These are phyloP conservation scores for Adela reaumurella DNA, from an alignment of 2,888 invertebrate species.

Conservation along the genomic window DNA sequence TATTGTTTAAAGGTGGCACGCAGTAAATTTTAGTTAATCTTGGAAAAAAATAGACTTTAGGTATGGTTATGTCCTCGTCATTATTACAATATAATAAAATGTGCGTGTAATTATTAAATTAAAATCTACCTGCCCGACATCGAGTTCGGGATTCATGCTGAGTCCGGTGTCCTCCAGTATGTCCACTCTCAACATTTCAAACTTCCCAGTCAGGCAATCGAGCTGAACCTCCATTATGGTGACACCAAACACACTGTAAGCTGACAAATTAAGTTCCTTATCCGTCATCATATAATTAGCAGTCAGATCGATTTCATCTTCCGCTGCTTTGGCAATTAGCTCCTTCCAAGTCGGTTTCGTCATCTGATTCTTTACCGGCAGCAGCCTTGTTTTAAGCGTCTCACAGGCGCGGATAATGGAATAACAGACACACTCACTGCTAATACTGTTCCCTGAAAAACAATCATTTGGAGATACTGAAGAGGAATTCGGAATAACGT, in stretches of 20 bases:
- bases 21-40: no score
- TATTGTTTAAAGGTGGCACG: no score
- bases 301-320: conserved; percentile 54
- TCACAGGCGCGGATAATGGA: conserved; percentile 60
- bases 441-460: conserved; percentile 63
- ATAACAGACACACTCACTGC: conserved; percentile 60
- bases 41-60: no score
- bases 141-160: conserved; percentile 63
- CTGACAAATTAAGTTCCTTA: conserved; percentile 41
- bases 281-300: conserved; percentile 59
- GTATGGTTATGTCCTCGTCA: no score
- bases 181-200: conserved; percentile 58
- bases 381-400: conserved; percentile 50
- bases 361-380: conserved; percentile 46
- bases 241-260: conserved; percentile 59
- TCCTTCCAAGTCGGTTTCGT: conserved; percentile 56
- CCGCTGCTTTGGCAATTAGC: conserved; percentile 51
- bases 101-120: no score
- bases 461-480: conserved; percentile 59
- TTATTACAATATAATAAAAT: no score
- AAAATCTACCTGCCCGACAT: conserved; percentile 61
- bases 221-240: conserved; percentile 62
- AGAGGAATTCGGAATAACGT: conserved; percentile 57
- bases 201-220: conserved; percentile 68
- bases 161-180: conserved; percentile 66